Percentiles rank a stretch among this genome's conserved stretches.
phyloP scores from a whole-genome alignment of 2,797 vertebrate species.

The Tamandua tetradactyla region DNA sequence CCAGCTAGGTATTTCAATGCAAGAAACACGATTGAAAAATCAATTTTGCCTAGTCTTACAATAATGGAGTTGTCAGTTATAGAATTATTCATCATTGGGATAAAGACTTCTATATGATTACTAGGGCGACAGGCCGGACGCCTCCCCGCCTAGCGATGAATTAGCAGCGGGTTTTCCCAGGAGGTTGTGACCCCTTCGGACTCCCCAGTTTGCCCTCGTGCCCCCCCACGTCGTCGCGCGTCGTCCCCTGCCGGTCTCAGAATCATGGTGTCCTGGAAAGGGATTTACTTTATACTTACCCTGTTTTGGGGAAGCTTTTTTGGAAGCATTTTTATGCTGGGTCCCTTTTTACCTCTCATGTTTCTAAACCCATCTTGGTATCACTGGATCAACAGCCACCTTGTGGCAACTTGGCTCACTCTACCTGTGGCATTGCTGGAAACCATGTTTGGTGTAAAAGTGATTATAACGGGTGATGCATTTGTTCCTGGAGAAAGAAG shows the following conservation, averaged over 20 bases:
- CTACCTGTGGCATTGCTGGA: constrained; percentile 97
- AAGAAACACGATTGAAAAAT: neutral
- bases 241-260: too few relatives aligned
- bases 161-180: too few relatives aligned
- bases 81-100: neutral
- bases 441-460: constrained; percentile 96
- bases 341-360: constrained; percentile 95
- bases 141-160: too few relatives aligned
- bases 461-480: constrained; percentile 97
- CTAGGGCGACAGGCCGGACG: too few relatives aligned
- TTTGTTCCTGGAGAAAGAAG: constrained; percentile 98
- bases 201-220: too few relatives aligned
- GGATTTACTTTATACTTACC: constrained; percentile 93
- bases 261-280: constrained; percentile 93
- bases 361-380: constrained; percentile 95
- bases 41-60: neutral
- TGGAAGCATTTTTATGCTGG: constrained; percentile 96
- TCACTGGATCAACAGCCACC: constrained; percentile 95
- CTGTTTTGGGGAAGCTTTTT: constrained; percentile 97
- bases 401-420: constrained; percentile 97
- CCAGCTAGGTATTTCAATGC: neutral
- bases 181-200: too few relatives aligned
- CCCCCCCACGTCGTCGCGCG: too few relatives aligned
- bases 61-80: neutral
- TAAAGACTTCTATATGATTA: neutral